phyloP scores from a whole-genome alignment of 2,113 vertebrate genomes.

The Anser brachyrhynchus region DNA sequence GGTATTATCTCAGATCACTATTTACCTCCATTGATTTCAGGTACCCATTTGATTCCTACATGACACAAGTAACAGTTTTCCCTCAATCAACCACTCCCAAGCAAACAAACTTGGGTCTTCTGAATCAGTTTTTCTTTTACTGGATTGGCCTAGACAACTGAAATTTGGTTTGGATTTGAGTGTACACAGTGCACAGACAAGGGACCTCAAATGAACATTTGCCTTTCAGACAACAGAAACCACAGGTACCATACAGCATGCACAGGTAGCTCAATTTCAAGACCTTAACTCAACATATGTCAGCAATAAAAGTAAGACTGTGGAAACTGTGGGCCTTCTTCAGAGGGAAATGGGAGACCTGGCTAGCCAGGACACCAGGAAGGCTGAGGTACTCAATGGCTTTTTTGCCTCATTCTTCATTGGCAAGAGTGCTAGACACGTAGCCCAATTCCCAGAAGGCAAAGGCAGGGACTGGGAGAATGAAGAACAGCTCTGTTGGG shows the following conservation, averaged over 20 bases:
- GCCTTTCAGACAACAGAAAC: not conserved
- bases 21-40: not conserved
- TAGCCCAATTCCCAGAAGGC: no score
- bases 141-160: not conserved
- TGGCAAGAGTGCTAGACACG: no score
- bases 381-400: no score
- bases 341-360: no score
- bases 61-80: rapidly evolving
- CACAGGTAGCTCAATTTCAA: not conserved
- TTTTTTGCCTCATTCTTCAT: no score
- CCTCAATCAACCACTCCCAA: not conserved
- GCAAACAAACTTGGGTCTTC: not conserved
- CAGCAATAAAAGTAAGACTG: no score
- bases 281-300: not conserved
- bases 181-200: not conserved
- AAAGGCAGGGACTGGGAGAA: no score
- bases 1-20: not conserved
- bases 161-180: no score
- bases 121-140: not conserved
- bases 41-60: not conserved
- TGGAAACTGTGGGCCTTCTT: no score
- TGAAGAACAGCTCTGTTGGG: no score
- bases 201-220: not conserved
- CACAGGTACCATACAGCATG: rapidly evolving
- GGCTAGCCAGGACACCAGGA: no score